Evolutionary conservation across 2,113 vertebrate genomes (phyloP).

Genomic region (Gadus chalcogrammus): DNA sequence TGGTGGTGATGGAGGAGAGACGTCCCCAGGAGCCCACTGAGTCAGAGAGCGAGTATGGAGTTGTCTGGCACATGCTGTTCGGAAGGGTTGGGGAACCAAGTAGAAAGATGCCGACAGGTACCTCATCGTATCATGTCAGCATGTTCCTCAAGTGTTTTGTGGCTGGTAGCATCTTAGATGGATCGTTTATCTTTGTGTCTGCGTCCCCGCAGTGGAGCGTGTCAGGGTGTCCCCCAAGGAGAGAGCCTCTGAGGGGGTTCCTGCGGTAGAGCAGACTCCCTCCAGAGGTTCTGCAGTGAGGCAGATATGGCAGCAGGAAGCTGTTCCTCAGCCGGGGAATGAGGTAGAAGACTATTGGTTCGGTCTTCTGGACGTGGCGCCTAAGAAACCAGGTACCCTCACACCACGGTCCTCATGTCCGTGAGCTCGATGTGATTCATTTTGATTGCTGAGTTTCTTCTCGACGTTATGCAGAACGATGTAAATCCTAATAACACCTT

Average conservation of each 20-base stretch:
- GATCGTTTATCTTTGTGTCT: constrained; percentile 24
- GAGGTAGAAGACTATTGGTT: constrained; percentile 62
- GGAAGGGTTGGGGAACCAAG: constrained; percentile 2
- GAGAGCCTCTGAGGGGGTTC: constrained; percentile 23
- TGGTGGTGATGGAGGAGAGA: not conserved
- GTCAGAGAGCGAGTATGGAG: constrained; percentile 1
- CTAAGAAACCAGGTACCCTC: constrained; percentile 57
- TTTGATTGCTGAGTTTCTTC: not conserved
- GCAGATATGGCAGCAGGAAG: constrained; percentile 8
- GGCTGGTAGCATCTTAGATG: no score
- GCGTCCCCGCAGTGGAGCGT: constrained; percentile 13
- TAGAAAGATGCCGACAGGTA: constrained; percentile 8
- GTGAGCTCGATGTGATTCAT: not conserved
- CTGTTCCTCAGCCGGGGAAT: constrained; percentile 12
- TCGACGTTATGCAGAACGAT: not conserved
- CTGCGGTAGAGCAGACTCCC: constrained; percentile 25
- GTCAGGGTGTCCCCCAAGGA: constrained; percentile 25
- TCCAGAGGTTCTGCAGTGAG: constrained; percentile 2
- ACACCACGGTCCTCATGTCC: no score
- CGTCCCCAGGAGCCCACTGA: not conserved
- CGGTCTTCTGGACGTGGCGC: constrained; percentile 35
- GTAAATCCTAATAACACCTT: constrained; percentile 4
- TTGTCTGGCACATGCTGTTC: constrained; percentile 15
- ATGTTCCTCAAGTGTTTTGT: no score
- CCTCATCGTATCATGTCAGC: no score